phyloP scores from a whole-genome alignment of 2,888 invertebrate genomes.

The Heliconius cydno region DNA sequence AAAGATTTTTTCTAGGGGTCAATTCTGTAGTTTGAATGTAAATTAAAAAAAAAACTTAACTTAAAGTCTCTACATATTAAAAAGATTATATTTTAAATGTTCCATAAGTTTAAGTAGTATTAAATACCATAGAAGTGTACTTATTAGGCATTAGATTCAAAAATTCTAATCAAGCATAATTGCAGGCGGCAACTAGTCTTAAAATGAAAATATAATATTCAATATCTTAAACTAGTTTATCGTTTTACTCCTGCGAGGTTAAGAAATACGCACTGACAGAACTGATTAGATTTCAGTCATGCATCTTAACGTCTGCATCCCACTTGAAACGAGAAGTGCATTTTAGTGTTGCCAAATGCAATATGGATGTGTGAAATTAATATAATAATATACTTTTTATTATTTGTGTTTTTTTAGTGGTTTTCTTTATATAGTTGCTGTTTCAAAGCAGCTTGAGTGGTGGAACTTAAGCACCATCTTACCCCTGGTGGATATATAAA shows the following conservation, averaged over 20 bases:
- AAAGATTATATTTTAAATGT: no score
- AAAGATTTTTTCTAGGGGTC: no score
- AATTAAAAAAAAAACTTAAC: no score
- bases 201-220: neutral
- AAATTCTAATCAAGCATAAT: no score
- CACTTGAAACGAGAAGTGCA: neutral
- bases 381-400: neutral
- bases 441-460: neutral
- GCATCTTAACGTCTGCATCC: constrained; percentile 8
- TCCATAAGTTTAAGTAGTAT: no score
- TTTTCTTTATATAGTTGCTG: neutral
- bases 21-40: no score
- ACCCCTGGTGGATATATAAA: no score
- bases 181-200: neutral
- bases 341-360: neutral
- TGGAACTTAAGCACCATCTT: no score
- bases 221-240: neutral
- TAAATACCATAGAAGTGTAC: no score
- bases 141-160: no score
- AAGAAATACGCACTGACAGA: constrained; percentile 1
- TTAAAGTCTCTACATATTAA: no score
- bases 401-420: no score
- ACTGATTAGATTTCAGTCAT: constrained; percentile 8
- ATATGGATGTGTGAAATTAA: neutral
- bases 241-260: neutral